phyloP scores from a whole-genome alignment of 2,113 vertebrate genomes.

The Nesogale talazaci region DNA sequence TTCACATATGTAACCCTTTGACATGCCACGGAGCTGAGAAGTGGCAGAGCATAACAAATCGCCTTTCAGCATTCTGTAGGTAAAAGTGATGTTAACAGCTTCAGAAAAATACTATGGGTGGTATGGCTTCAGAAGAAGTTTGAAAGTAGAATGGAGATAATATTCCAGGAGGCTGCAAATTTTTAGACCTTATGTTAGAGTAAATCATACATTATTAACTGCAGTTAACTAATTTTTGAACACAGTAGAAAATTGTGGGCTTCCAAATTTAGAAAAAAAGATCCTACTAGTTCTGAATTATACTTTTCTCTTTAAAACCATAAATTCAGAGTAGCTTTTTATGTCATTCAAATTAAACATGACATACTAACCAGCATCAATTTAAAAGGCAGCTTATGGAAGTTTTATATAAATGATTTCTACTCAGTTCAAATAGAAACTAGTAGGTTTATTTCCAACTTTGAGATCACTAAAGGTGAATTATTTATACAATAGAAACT shows the following conservation, averaged over 20 bases:
- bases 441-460: constrained; percentile 31
- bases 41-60: constrained; percentile 6
- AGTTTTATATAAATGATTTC: constrained; percentile 36
- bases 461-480: not conserved
- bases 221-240: constrained; percentile 70
- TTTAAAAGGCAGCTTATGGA: constrained; percentile 26
- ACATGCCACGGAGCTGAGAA: not conserved
- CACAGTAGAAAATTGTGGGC: constrained; percentile 48
- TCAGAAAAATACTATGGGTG: constrained; percentile 4
- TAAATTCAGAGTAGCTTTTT: constrained; percentile 38
- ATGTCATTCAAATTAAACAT: constrained; percentile 57
- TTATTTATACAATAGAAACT: not conserved
- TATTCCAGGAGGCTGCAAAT: constrained; percentile 51
- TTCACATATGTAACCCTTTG: not conserved
- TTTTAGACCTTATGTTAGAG: constrained; percentile 53
- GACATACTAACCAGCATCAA: constrained; percentile 31
- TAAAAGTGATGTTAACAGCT: constrained; percentile 48
- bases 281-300: constrained; percentile 49
- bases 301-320: constrained; percentile 48
- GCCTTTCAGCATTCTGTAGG: constrained; percentile 39
- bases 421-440: not conserved
- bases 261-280: constrained; percentile 68
- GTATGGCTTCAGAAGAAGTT: constrained; percentile 26
- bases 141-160: constrained; percentile 56
- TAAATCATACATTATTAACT: constrained; percentile 63